Conservation (phyloP, 2,888 invertebrate species). For the Cephus nigrinus region DNA sequence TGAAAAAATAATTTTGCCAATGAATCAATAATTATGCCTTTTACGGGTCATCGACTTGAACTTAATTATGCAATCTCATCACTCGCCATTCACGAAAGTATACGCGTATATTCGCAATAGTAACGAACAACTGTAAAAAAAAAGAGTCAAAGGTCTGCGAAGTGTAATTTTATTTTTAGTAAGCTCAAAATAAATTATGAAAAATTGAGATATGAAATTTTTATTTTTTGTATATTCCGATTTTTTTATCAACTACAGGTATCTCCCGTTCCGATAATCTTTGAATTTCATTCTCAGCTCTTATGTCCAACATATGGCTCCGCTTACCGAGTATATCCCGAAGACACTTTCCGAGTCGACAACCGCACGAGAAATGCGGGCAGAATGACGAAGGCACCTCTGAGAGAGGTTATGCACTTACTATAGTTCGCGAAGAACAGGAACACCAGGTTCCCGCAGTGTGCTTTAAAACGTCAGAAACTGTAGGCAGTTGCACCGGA, state of each 20-base stretch:
- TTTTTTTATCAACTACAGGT: neutral
- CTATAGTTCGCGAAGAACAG: conserved; percentile 47
- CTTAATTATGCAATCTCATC: neutral
- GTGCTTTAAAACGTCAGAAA: conserved; percentile 46
- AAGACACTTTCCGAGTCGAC: conserved; percentile 65
- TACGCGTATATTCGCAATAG: neutral
- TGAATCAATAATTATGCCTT: neutral
- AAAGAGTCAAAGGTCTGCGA: neutral
- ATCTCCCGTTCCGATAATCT: neutral
- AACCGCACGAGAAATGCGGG: conserved; percentile 67
- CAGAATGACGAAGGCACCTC: conserved; percentile 52
- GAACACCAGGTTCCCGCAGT: conserved; percentile 41
- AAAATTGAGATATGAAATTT: neutral
- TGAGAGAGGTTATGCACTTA: conserved; percentile 46
- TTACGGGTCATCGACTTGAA: neutral
- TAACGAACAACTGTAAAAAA: neutral
- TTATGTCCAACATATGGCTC: conserved; percentile 2
- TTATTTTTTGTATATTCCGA: neutral
- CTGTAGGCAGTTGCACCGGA: conserved; percentile 60
- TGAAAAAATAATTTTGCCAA: neutral
- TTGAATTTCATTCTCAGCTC: neutral
- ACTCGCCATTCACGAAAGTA: neutral
- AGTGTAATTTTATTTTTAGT: neutral
- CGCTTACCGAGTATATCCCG: conserved; percentile 62
- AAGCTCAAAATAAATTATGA: neutral